A percentile compares a stretch with the other conserved stretches of the same genome.
These are phyloP conservation scores for Mobula hypostoma DNA, from an alignment of 2,113 vertebrate genomes.

Conservation along the genomic window DNA sequence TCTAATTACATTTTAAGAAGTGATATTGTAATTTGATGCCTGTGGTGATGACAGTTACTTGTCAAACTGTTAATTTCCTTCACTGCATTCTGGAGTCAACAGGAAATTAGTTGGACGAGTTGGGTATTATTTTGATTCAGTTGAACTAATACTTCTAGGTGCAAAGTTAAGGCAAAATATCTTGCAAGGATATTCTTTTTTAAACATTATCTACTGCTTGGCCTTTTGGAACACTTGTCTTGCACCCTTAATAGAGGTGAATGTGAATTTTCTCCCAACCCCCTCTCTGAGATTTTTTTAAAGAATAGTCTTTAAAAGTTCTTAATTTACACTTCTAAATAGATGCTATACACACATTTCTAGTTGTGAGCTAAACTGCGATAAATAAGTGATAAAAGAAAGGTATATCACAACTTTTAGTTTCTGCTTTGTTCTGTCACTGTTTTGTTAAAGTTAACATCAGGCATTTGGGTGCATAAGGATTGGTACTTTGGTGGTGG, in stretches of 20 bases:
- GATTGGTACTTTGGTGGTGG: neutral
- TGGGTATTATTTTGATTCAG: neutral
- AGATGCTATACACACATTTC: neutral
- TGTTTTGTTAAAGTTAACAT: neutral
- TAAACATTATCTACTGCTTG: neutral
- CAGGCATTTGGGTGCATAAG: neutral
- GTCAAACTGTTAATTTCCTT: neutral
- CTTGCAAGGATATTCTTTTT: neutral
- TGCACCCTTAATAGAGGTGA: neutral
- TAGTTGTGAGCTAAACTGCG: neutral
- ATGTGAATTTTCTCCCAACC: neutral
- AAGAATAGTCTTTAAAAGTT: neutral
- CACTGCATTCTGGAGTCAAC: neutral
- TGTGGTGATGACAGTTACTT: neutral
- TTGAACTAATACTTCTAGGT: neutral
- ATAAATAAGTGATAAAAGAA: neutral
- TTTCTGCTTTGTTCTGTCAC: no score
- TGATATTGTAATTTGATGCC: neutral
- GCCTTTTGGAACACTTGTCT: no score
- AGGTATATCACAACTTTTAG: no score
- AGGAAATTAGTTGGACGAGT: conserved; percentile 1
- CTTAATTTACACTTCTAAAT: neutral
- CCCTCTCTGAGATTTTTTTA: neutral
- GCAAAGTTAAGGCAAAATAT: neutral
- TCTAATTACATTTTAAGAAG: neutral